These are phyloP conservation scores for Chelmon rostratus DNA, from an alignment of 2,797 vertebrate species.

Conservation along the genomic window DNA sequence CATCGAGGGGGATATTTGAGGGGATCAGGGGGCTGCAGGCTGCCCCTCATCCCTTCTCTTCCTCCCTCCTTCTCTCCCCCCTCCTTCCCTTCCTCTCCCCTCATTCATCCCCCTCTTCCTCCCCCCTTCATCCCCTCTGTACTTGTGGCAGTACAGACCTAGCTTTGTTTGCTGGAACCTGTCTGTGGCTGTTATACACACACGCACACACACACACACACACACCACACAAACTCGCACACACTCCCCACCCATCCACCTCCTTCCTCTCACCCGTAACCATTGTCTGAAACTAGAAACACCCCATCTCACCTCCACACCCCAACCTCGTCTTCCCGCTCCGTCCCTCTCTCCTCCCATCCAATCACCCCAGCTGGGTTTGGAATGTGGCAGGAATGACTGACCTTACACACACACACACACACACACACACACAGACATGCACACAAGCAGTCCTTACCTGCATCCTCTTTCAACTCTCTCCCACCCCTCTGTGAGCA, in stretches of 20 bases:
- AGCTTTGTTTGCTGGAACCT: conserved; percentile 92
- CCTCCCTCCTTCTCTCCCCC: conserved; percentile 60
- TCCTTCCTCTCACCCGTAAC: conserved; percentile 82
- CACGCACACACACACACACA: conserved; percentile 52
- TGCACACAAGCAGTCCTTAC: conserved; percentile 57
- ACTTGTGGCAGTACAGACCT: conserved; percentile 89
- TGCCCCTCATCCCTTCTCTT: conserved; percentile 65
- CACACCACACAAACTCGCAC: conserved; percentile 38
- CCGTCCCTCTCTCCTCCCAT: conserved; percentile 78
- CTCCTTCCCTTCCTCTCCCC: conserved; percentile 62
- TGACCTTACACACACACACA: conserved; percentile 64
- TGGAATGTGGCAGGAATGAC: conserved; percentile 82
- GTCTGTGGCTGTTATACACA: conserved; percentile 79
- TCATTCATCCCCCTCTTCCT: conserved; percentile 63
- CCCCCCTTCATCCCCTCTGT: conserved; percentile 79
- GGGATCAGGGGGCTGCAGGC: conserved; percentile 87
- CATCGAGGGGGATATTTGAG: conserved; percentile 96
- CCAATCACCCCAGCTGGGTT: conserved; percentile 84
- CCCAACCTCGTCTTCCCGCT: conserved; percentile 68
- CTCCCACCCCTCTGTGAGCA: conserved; percentile 41
- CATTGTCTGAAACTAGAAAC: conserved; percentile 87
- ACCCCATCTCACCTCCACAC: conserved; percentile 80
- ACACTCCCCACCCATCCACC: conserved; percentile 74
- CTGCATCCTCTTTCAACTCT: conserved; percentile 61
- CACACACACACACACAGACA: conserved; percentile 41